phyloP scores from a whole-genome alignment of 2,888 invertebrate species.

The Ceratothoa steindachneri region DNA sequence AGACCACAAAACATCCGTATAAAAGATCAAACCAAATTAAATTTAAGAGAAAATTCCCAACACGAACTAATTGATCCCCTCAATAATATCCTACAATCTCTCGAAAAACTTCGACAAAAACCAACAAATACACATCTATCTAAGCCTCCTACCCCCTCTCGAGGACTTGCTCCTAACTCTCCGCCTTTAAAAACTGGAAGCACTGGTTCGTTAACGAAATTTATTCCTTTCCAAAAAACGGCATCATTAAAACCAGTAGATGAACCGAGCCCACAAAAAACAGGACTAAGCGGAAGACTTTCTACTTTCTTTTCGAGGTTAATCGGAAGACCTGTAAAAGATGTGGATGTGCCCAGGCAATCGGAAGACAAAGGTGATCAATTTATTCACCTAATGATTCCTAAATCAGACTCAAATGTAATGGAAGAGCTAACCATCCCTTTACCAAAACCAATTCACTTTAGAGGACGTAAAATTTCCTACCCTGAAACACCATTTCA shows the following conservation, averaged over 20 bases:
- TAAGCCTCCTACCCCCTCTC: neutral
- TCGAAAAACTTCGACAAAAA: neutral
- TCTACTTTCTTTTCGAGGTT: constrained; percentile 23
- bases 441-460: constrained; percentile 37
- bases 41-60: neutral
- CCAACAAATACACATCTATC: neutral
- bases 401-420: constrained; percentile 14
- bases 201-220: neutral
- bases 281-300: neutral
- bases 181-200: neutral
- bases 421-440: constrained; percentile 24
- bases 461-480: neutral
- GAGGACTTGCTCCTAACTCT: constrained; percentile 4
- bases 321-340: neutral
- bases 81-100: neutral
- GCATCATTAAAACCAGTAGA: neutral
- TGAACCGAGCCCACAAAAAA: neutral
- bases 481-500: neutral
- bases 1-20: neutral
- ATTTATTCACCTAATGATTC: neutral
- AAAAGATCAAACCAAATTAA: neutral
- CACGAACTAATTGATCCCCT: neutral
- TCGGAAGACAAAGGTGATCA: neutral
- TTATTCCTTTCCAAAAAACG: constrained; percentile 4
- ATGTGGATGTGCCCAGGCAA: neutral